These are phyloP conservation scores for Calonectris borealis DNA, from an alignment of 2,113 vertebrate species.

Conservation along the genomic window DNA sequence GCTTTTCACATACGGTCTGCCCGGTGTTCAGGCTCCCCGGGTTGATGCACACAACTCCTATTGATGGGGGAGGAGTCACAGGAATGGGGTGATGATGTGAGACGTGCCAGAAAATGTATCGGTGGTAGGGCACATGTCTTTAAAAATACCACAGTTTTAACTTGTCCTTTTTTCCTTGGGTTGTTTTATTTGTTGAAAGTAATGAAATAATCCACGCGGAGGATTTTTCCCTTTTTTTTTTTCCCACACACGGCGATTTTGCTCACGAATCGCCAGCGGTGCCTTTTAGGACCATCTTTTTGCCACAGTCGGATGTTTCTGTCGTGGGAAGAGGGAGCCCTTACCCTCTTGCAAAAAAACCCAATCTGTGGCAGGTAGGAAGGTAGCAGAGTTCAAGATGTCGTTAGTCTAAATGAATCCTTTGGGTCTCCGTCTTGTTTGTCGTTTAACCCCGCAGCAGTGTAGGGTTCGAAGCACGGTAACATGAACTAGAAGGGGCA, in stretches of 20 bases:
- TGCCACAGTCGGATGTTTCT: not conserved
- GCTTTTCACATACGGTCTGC: not conserved
- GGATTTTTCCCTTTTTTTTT: not conserved
- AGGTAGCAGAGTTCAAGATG: not conserved
- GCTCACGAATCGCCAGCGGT: not conserved
- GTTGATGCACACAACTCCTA: not conserved
- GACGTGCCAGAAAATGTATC: not conserved
- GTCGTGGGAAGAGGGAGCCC: not conserved
- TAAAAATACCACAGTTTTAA: not conserved
- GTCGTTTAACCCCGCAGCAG: not conserved
- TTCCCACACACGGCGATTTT: not conserved
- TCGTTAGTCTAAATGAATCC: not conserved
- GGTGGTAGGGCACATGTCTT: not conserved
- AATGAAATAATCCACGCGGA: not conserved
- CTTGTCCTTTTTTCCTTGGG: not conserved
- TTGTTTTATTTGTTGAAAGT: not conserved
- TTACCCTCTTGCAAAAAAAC: not conserved
- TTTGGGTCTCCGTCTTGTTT: not conserved
- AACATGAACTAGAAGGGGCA: not conserved
- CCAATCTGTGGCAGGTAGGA: not conserved
- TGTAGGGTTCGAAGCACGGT: not conserved
- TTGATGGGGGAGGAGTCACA: not conserved
- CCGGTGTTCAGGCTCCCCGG: not conserved
- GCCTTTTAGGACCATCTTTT: not conserved
- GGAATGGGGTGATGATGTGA: not conserved